A percentile compares a stretch with the other conserved stretches of the same genome.
phyloP scores from a whole-genome alignment of 2,113 vertebrate genomes.

The Butastur rufipennis region DNA sequence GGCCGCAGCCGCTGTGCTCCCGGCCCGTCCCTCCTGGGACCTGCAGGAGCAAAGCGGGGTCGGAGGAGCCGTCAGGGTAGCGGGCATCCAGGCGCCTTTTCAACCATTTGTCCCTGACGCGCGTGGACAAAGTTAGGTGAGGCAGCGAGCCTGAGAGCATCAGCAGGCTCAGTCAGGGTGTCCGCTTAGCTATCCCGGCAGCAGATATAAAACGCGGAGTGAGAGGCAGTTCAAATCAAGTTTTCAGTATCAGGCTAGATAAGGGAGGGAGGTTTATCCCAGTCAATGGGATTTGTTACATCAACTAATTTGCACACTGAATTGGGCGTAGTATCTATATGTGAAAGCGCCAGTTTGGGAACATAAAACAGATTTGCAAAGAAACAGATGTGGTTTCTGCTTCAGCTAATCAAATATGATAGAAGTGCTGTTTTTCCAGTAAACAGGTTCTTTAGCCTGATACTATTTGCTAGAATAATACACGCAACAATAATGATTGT shows the following conservation, averaged over 20 bases:
- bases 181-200: not conserved
- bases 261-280: not conserved
- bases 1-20: no score
- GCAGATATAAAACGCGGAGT: not conserved
- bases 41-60: not conserved
- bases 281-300: not conserved
- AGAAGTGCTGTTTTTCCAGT: not conserved
- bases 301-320: not conserved
- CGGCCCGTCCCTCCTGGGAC: not conserved
- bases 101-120: not conserved
- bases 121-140: not conserved
- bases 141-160: not conserved
- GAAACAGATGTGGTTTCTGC: not conserved
- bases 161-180: not conserved
- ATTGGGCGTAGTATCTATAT: not conserved
- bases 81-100: not conserved
- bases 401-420: not conserved
- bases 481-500: not conserved
- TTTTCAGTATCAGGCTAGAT: accelerated
- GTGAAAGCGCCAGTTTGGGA: not conserved
- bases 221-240: not conserved
- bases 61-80: not conserved
- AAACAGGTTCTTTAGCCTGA: not conserved
- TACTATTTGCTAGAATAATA: not conserved
- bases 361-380: not conserved